These are phyloP conservation scores for Tetranychus cinnabarinus DNA, from an alignment of 1,140 invertebrate genomes.

Conservation along the genomic window DNA sequence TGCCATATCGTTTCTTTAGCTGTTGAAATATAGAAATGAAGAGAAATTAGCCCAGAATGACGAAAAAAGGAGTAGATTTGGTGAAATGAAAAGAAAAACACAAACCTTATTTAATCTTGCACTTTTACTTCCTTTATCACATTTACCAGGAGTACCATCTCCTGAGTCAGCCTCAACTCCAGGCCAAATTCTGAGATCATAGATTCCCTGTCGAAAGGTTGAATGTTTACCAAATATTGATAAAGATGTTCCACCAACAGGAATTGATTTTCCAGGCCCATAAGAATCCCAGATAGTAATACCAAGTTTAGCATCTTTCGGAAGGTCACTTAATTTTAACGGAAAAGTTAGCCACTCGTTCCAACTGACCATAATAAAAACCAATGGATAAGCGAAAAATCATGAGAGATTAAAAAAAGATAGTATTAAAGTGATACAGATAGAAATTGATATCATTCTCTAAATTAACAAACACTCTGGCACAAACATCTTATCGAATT, in stretches of 20 bases:
- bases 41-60: background rate
- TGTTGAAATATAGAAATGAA: slow-evolving; percentile 16
- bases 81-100: background rate
- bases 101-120: slow-evolving; percentile 48
- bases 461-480: too few species aligned
- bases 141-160: slow-evolving; percentile 60
- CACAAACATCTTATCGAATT: too few species aligned
- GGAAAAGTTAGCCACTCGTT: slow-evolving; percentile 92
- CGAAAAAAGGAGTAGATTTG: background rate
- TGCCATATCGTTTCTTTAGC: slow-evolving; percentile 75
- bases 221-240: slow-evolving; percentile 78
- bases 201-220: slow-evolving; percentile 23
- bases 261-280: slow-evolving; percentile 49
- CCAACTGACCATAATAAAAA: slow-evolving; percentile 34
- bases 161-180: slow-evolving; percentile 41
- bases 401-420: slow-evolving; percentile 4
- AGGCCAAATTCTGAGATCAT: slow-evolving; percentile 30
- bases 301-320: slow-evolving; percentile 61
- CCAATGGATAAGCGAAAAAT: slow-evolving; percentile 2
- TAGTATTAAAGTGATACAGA: background rate
- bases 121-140: slow-evolving; percentile 56
- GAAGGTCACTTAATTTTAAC: slow-evolving; percentile 70
- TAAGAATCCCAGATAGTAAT: slow-evolving; percentile 81
- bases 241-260: slow-evolving; percentile 72
- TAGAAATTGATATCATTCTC: too few species aligned